Evolutionary conservation across 2,113 vertebrate genomes (phyloP).

Genomic region (Thryonomys swinderianus): DNA sequence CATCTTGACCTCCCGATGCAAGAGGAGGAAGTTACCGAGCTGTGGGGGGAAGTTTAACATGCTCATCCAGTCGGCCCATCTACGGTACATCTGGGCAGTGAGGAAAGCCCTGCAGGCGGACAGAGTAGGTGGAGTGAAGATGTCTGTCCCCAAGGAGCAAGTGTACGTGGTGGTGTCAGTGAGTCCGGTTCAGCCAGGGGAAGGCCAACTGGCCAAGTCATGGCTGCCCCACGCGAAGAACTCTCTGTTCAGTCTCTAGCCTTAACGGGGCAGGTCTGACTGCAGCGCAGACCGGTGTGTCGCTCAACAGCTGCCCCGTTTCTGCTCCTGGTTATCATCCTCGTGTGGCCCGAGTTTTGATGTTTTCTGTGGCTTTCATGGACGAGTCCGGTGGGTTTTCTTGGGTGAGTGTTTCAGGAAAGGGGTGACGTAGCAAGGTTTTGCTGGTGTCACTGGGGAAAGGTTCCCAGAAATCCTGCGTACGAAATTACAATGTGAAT

Average conservation of each 20-base stretch:
- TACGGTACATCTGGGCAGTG: not conserved
- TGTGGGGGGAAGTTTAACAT: slow-evolving; percentile 50
- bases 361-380: not conserved
- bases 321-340: not conserved
- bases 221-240: not conserved
- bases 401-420: not conserved
- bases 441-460: not conserved
- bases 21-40: slow-evolving; percentile 18
- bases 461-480: not conserved
- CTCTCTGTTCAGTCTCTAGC: not conserved
- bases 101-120: not conserved
- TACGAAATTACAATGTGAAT: not conserved
- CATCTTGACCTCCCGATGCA: not conserved
- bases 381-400: not conserved
- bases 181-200: not conserved
- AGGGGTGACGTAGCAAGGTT: not conserved
- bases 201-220: rapidly evolving
- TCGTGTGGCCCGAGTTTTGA: not conserved
- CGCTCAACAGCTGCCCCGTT: not conserved
- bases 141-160: not conserved
- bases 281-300: not conserved
- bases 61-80: not conserved
- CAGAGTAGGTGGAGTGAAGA: not conserved
- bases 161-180: not conserved
- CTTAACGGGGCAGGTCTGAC: not conserved